Base-by-base conservation (phyloP, 2,797 vertebrate genomes). In the Lophotriccus pileatus region DNA sequence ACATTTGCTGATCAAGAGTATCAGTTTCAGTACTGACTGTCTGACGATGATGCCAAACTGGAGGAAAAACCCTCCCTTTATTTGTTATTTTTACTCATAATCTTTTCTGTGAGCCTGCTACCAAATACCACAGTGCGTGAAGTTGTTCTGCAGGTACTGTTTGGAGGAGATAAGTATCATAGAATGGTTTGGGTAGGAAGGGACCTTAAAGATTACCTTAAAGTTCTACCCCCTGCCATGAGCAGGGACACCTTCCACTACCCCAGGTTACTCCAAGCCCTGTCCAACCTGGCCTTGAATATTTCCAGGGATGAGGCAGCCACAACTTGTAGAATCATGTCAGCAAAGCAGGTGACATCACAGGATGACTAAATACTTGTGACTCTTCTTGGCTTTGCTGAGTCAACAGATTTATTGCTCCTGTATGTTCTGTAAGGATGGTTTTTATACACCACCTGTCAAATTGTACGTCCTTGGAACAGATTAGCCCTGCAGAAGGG, bases 401-500 rank as follows among this genome's bases (percentile, higher is more conserved):
- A 84, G 55, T 77, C 91, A 39, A 56, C 69, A 59, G 70, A 84
- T 94, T 66, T 81, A 90, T 87, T 81, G 53, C 78, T 89, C 60
- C 39, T 36, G 59, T 73, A 0, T 50, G 36, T 93, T 80, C 60
- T 96, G 89, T 88, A 81, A 60, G 69, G 82, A 55, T 86, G 41
- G 5, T 66, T 95, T 96, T 94, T 63, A 68, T 83, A 34, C 49
- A 37, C 59, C 72, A 53, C 62, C 76, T 93, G 87, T 85, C 95
- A 96, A 83, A 69, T 8, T 72, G 10, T 34, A 76, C 83, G 44
- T 69, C 77, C 83, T 58, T 83, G 56, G 91, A 84, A 90, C 56
- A 87, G 74, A 95, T 95, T 50, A 94, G 80, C 60, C 67, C 64
- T 66, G 90, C 89, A 67, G 69, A 79, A 93, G 74, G 64, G 75